Evolutionary conservation across 1,140 invertebrate species (phyloP).

Genomic region (Drosophila pallidifrons): DNA sequence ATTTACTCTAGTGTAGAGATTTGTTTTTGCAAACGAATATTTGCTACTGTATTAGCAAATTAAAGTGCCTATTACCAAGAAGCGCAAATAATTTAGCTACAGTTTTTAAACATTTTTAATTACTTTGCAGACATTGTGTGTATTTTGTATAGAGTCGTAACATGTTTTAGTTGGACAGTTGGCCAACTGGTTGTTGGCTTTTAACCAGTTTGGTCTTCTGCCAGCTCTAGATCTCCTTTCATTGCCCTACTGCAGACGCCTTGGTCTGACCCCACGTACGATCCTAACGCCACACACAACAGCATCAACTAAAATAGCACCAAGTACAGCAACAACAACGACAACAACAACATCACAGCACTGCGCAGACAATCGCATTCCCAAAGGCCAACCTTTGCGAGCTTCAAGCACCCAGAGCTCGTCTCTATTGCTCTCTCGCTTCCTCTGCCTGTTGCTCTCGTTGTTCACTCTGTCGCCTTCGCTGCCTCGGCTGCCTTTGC

Average conservation of each 20-base stretch:
- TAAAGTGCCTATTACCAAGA: background rate
- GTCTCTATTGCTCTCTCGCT: conserved; percentile 16
- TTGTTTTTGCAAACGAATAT: too few relatives aligned
- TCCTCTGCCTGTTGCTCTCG: too few relatives aligned
- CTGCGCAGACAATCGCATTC: conserved; percentile 66
- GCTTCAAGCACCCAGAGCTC: conserved; percentile 24
- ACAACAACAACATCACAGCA: conserved; percentile 15
- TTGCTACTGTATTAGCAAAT: background rate
- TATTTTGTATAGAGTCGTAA: background rate
- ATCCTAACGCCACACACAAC: conserved; percentile 41
- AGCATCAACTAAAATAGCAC: conserved; percentile 13
- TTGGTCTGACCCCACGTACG: conserved; percentile 73
- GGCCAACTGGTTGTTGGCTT: conserved; percentile 8
- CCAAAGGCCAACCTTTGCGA: conserved; percentile 52
- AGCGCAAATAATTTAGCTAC: background rate
- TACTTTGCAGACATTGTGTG: background rate
- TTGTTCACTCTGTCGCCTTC: background rate
- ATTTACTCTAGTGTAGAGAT: too few relatives aligned
- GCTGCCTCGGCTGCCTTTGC: conserved; percentile 15
- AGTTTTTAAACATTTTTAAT: background rate
- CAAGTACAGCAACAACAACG: conserved; percentile 9
- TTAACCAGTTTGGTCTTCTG: conserved; percentile 45
- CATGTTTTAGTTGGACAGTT: background rate
- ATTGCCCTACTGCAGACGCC: conserved; percentile 58
- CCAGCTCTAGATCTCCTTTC: conserved; percentile 59